Evolutionary conservation across 2,888 invertebrate species (phyloP).

Genomic region (Diaprepes abbreviatus): DNA sequence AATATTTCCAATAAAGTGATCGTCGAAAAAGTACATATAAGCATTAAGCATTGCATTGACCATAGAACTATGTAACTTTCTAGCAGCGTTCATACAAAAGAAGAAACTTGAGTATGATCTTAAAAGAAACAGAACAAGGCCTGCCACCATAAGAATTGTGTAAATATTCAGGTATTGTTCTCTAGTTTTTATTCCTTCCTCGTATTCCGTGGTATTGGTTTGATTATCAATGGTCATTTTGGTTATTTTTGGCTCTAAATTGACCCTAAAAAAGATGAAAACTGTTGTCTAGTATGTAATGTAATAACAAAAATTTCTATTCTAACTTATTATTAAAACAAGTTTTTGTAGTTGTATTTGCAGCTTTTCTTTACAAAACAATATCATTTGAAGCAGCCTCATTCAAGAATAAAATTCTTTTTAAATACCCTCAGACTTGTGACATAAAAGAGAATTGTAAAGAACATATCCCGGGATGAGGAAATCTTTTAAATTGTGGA

Average conservation of each 20-base stretch:
- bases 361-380: too few relatives aligned
- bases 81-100: constrained; percentile 53
- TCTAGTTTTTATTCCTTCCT: constrained; percentile 38
- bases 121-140: constrained; percentile 40
- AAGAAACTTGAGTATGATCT: constrained; percentile 52
- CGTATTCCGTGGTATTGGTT: constrained; percentile 50
- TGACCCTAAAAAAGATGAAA: constrained; percentile 57
- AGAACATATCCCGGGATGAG: too few relatives aligned
- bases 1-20: constrained; percentile 63
- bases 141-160: constrained; percentile 43
- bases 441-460: too few relatives aligned
- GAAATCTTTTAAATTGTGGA: too few relatives aligned
- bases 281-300: too few relatives aligned
- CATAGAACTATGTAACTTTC: constrained; percentile 76
- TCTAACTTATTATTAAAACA: too few relatives aligned
- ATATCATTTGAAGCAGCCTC: too few relatives aligned
- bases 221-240: constrained; percentile 41
- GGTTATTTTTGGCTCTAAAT: constrained; percentile 52
- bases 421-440: too few relatives aligned
- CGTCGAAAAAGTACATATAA: constrained; percentile 64
- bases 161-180: constrained; percentile 50
- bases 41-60: constrained; percentile 68
- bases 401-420: too few relatives aligned
- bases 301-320: too few relatives aligned
- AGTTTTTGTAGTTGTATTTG: too few relatives aligned